Percentiles rank a stretch among this genome's conserved stretches.
Evolutionary conservation across 1,140 invertebrate genomes (phyloP).

Genomic region (Cotesia typhae): DNA sequence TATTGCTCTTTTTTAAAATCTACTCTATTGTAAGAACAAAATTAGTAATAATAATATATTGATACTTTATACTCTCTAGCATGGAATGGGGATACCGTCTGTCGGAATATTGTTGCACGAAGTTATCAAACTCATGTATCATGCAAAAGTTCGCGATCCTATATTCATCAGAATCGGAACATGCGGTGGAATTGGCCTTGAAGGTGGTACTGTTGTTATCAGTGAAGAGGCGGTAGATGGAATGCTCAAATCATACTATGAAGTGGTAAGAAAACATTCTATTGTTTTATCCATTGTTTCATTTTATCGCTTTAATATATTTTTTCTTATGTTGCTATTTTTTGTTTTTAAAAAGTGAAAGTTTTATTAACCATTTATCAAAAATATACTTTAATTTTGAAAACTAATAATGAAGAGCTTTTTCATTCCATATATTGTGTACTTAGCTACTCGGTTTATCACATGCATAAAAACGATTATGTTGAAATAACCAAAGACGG

Average conservation of each 20-base stretch:
- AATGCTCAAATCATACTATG: conserved; percentile 74
- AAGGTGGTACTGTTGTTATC: conserved; percentile 89
- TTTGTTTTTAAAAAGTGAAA: too few species aligned
- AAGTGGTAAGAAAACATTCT: conserved; percentile 67
- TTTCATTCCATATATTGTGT: too few species aligned
- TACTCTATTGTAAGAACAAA: too few species aligned
- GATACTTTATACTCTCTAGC: conserved; percentile 67
- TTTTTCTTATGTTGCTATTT: too few species aligned
- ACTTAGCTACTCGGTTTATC: too few species aligned
- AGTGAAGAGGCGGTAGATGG: conserved; percentile 87
- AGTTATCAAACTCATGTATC: conserved; percentile 93
- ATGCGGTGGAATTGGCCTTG: conserved; percentile 88
- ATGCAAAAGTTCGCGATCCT: conserved; percentile 86
- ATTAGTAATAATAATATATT: background rate
- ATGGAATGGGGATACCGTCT: conserved; percentile 94
- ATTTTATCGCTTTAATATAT: background rate
- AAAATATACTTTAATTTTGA: too few species aligned
- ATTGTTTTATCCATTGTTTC: background rate
- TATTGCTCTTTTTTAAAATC: too few species aligned
- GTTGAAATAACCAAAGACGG: too few species aligned
- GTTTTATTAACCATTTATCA: too few species aligned
- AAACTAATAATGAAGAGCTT: too few species aligned
- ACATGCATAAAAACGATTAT: too few species aligned
- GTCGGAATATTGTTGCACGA: conserved; percentile 92
- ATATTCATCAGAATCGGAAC: conserved; percentile 92